A percentile compares a stretch with the other conserved stretches of the same genome.
Conservation (phyloP, 1,140 invertebrate species). For the Aphis craccivora region DNA sequence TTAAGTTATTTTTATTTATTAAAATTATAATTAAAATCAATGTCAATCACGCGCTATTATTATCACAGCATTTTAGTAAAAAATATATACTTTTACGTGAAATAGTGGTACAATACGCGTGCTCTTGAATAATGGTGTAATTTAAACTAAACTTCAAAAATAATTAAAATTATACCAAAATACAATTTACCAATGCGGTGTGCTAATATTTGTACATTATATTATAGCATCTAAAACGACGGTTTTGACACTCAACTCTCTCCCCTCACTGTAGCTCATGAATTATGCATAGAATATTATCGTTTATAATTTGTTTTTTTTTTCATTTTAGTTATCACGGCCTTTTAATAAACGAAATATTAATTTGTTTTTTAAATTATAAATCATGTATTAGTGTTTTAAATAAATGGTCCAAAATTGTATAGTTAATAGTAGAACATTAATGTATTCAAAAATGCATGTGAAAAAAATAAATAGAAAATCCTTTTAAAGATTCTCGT, state of each 20-base stretch:
- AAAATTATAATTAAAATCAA: background rate
- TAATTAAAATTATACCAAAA: background rate
- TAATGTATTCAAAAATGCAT: too few species aligned
- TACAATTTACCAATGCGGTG: background rate
- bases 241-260: background rate
- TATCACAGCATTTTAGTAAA: background rate
- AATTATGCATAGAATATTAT: conserved; percentile 14
- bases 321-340: background rate
- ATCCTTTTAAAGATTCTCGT: too few species aligned
- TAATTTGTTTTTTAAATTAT: background rate
- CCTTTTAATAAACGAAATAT: background rate
- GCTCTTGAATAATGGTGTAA: background rate
- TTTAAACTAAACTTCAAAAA: background rate
- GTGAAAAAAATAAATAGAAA: too few species aligned
- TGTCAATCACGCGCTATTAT: background rate
- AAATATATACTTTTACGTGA: background rate
- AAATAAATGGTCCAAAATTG: too few species aligned
- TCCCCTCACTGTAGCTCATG: background rate
- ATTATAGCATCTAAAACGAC: background rate
- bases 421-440: background rate
- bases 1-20: background rate
- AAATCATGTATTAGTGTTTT: too few species aligned
- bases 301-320: background rate
- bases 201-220: background rate
- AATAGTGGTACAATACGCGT: background rate